phyloP scores from a whole-genome alignment of 1,140 invertebrate genomes.

The Calliphora vicina region DNA sequence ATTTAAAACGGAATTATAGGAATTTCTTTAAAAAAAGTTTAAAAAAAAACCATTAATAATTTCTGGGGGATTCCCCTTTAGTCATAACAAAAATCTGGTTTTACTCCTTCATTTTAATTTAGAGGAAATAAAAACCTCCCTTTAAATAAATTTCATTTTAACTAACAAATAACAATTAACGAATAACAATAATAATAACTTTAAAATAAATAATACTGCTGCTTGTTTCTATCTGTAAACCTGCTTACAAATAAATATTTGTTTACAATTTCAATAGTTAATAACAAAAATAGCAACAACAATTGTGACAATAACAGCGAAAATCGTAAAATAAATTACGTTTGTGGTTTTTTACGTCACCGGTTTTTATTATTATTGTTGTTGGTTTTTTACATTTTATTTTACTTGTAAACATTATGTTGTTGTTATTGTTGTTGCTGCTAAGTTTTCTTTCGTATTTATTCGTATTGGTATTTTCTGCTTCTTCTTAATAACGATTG shows the following conservation, averaged over 20 bases:
- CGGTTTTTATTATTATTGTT: slow-evolving; percentile 3
- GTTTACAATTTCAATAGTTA: not conserved
- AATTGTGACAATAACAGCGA: not conserved
- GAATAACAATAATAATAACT: too few relatives aligned
- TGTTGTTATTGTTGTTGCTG: not conserved
- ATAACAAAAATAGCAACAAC: not conserved
- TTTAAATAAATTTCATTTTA: too few relatives aligned
- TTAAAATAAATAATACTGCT: too few relatives aligned
- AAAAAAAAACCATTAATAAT: too few relatives aligned
- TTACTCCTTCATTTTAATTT: too few relatives aligned
- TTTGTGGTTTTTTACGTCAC: slow-evolving; percentile 27
- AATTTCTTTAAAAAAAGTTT: too few relatives aligned
- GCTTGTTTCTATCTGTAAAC: too few relatives aligned
- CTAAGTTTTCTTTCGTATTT: not conserved
- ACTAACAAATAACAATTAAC: too few relatives aligned
- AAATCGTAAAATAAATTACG: slow-evolving; percentile 22
- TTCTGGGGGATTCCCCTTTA: too few relatives aligned
- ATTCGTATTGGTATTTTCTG: not conserved
- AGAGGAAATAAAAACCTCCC: too few relatives aligned
- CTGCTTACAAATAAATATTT: not conserved
- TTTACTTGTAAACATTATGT: not conserved
- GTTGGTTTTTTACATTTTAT: slow-evolving; percentile 7
- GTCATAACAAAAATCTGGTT: too few relatives aligned
- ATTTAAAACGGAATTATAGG: too few relatives aligned
- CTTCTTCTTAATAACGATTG: not conserved